phyloP scores from a whole-genome alignment of 2,888 invertebrate species.

The Halocaridina rubra region DNA sequence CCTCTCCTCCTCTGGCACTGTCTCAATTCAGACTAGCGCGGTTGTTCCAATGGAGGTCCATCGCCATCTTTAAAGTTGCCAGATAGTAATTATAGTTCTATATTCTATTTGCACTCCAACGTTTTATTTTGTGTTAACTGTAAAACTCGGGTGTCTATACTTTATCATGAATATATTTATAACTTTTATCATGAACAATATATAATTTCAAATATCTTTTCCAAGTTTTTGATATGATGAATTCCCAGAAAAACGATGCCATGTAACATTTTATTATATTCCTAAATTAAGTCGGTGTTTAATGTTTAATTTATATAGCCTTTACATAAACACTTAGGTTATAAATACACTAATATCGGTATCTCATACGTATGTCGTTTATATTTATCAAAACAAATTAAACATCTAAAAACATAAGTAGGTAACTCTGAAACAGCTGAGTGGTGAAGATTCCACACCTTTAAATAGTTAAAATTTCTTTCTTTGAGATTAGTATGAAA shows the following conservation, averaged over 20 bases:
- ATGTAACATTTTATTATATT: no score
- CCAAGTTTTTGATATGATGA: no score
- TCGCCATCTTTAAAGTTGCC: constrained; percentile 7
- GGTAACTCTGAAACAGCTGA: constrained; percentile 19
- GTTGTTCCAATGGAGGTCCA: constrained; percentile 47
- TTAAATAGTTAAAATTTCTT: constrained; percentile 28
- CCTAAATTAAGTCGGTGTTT: not conserved
- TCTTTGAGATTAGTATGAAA: no score
- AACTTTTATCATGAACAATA: no score
- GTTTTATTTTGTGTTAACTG: no score
- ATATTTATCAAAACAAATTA: not conserved
- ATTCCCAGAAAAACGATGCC: no score
- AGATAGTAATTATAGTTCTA: not conserved
- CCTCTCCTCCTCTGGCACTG: constrained; percentile 15
- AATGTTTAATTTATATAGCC: not conserved
- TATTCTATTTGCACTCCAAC: no score
- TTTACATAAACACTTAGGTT: not conserved
- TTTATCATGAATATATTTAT: no score
- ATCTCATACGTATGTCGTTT: not conserved
- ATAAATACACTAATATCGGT: not conserved
- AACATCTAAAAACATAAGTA: not conserved
- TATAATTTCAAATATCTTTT: no score
- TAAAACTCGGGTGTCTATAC: no score
- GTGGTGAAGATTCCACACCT: constrained; percentile 34
- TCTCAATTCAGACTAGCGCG: constrained; percentile 49